Evolutionary conservation across 2,797 vertebrate species (phyloP).

Genomic region (Premnoplex brunnescens): DNA sequence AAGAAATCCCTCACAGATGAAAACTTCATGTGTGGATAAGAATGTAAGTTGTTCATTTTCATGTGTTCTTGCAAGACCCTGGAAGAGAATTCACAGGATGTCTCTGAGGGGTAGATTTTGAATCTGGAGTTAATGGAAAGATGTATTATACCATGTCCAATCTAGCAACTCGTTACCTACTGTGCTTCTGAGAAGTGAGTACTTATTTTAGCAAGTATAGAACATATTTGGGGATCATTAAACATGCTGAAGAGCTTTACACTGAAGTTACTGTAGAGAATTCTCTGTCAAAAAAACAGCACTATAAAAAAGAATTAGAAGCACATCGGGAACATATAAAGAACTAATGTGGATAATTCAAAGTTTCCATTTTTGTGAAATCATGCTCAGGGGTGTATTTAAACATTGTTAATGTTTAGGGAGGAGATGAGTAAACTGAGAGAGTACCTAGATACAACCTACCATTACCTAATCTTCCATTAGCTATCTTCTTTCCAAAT

Average conservation of each 20-base stretch:
- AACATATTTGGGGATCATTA: neutral
- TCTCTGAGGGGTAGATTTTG: neutral
- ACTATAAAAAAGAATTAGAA: neutral
- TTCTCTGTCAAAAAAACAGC: neutral
- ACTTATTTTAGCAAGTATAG: neutral
- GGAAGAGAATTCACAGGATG: neutral
- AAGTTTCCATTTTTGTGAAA: constrained; percentile 22
- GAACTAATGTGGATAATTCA: neutral
- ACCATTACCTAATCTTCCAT: neutral
- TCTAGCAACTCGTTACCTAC: neutral
- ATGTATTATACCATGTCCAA: neutral
- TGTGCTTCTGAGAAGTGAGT: neutral
- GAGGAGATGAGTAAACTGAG: neutral
- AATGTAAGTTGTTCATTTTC: neutral
- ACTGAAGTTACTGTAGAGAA: neutral
- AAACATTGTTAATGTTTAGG: neutral
- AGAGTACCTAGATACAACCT: neutral
- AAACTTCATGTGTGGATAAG: neutral
- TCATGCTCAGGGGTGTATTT: neutral
- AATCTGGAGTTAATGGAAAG: neutral
- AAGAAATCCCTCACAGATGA: neutral
- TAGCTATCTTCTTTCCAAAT: neutral
- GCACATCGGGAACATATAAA: neutral
- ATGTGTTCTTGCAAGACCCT: neutral
- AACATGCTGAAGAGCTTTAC: neutral